Conservation (phyloP, 2,113 vertebrate species). For the Otolemur garnettii region DNA sequence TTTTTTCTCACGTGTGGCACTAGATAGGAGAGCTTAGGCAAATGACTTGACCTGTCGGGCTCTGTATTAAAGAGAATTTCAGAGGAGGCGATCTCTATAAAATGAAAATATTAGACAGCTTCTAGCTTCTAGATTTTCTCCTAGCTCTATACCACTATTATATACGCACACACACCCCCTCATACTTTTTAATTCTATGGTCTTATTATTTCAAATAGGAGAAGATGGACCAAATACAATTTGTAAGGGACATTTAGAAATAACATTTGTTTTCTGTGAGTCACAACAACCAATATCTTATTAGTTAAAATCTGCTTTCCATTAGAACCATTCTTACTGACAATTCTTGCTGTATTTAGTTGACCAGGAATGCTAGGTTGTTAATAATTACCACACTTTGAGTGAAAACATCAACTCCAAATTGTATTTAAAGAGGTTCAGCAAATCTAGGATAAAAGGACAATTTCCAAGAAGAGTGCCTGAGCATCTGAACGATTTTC, state of each 20-base stretch:
- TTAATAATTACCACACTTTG: conserved; percentile 23
- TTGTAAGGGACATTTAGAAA: background rate
- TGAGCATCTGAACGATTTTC: conserved; percentile 44
- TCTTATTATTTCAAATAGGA: conserved; percentile 2
- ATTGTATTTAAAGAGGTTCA: conserved; percentile 55
- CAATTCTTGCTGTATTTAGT: conserved; percentile 30
- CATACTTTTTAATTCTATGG: background rate
- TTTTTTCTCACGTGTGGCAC: background rate
- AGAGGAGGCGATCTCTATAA: conserved; percentile 4
- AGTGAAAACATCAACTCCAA: conserved; percentile 58
- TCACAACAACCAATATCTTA: background rate
- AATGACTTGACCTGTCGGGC: background rate
- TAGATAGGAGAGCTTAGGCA: background rate
- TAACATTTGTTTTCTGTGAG: background rate
- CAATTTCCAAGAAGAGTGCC: conserved; percentile 36
- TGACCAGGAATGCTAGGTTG: conserved; percentile 10
- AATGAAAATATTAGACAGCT: background rate
- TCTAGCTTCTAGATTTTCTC: background rate
- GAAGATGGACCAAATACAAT: conserved; percentile 19
- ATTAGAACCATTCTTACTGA: conserved; percentile 27
- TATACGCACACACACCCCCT: background rate
- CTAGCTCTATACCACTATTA: background rate
- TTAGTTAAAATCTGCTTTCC: conserved; percentile 18
- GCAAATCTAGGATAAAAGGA: conserved; percentile 49
- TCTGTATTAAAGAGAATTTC: conserved; percentile 17